phyloP scores from a whole-genome alignment of 2,888 invertebrate species.

The Alitta virens region DNA sequence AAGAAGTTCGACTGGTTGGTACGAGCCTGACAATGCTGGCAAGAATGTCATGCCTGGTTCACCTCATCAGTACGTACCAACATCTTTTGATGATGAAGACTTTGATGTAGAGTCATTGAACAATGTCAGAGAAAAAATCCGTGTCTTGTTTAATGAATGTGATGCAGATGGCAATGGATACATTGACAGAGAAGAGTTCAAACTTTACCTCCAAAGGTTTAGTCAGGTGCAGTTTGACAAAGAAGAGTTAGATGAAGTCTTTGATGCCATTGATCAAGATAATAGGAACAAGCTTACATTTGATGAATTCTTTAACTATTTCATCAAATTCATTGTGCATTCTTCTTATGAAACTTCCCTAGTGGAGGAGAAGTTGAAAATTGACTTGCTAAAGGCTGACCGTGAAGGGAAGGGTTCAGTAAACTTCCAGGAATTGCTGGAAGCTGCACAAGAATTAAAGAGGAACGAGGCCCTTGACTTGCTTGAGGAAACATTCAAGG shows the following conservation, averaged over 20 bases:
- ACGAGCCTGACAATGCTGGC: too few species aligned
- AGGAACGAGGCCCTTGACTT: slow-evolving; percentile 2
- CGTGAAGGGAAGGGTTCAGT: slow-evolving; percentile 25
- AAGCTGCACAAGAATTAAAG: slow-evolving; percentile 24
- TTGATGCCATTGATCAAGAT: slow-evolving; percentile 13
- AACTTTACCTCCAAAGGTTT: slow-evolving; percentile 18
- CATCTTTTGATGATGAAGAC: not conserved
- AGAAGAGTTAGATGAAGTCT: slow-evolving; percentile 23
- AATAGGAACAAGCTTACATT: slow-evolving; percentile 14
- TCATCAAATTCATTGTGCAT: slow-evolving; percentile 22
- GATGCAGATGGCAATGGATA: slow-evolving; percentile 29
- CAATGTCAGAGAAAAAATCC: slow-evolving; percentile 25
- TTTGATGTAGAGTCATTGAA: not conserved
- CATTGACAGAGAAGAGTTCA: slow-evolving; percentile 27
- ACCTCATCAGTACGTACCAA: too few species aligned
- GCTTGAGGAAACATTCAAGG: slow-evolving; percentile 22
- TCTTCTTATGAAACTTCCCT: not conserved
- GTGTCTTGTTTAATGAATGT: slow-evolving; percentile 26
- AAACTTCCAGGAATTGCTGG: slow-evolving; percentile 29
- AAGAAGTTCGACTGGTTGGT: too few species aligned
- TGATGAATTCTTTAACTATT: slow-evolving; percentile 28
- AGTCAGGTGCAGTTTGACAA: slow-evolving; percentile 21
- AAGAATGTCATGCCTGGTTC: too few species aligned
- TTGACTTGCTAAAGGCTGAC: slow-evolving; percentile 28
- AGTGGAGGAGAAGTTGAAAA: slow-evolving; percentile 16